A percentile compares a stretch with the other conserved stretches of the same genome.
Conservation (phyloP, 1,140 invertebrate species). For the Procambarus clarkii region DNA sequence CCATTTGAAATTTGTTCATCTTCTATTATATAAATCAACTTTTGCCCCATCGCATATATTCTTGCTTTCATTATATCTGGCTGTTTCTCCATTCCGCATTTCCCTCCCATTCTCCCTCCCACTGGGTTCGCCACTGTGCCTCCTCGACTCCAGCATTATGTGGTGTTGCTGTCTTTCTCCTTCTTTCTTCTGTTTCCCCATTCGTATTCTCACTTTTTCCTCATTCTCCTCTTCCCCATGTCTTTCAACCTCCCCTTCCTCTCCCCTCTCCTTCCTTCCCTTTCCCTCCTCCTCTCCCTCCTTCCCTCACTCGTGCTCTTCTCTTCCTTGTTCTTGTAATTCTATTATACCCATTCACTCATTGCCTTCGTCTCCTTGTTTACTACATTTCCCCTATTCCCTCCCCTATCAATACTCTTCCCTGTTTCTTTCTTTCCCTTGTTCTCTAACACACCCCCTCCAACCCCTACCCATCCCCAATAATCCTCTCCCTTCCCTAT, state of each 20-base stretch:
- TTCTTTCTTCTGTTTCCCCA: not conserved
- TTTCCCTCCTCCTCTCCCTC: not conserved
- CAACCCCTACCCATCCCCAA: not conserved
- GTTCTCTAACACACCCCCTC: not conserved
- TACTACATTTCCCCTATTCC: not conserved
- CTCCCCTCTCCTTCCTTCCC: too few relatives aligned
- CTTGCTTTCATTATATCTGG: too few relatives aligned
- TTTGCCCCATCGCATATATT: too few relatives aligned
- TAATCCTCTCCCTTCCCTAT: not conserved
- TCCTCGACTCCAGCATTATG: too few relatives aligned
- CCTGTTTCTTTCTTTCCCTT: not conserved
- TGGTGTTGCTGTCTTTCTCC: not conserved
- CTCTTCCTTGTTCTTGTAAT: not conserved
- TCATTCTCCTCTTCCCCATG: too few relatives aligned
- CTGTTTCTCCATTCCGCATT: too few relatives aligned
- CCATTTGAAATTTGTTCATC: too few relatives aligned
- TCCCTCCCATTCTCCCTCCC: too few relatives aligned
- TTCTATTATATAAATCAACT: too few relatives aligned
- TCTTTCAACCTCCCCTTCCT: too few relatives aligned
- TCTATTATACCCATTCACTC: not conserved
- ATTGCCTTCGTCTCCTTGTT: not conserved
- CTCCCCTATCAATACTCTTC: not conserved
- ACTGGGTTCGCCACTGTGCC: too few relatives aligned
- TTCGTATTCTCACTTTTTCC: too few relatives aligned
- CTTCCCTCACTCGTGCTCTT: not conserved